Conservation (phyloP, 2,888 invertebrate genomes). For the Hirtodrosophila cameraria region DNA sequence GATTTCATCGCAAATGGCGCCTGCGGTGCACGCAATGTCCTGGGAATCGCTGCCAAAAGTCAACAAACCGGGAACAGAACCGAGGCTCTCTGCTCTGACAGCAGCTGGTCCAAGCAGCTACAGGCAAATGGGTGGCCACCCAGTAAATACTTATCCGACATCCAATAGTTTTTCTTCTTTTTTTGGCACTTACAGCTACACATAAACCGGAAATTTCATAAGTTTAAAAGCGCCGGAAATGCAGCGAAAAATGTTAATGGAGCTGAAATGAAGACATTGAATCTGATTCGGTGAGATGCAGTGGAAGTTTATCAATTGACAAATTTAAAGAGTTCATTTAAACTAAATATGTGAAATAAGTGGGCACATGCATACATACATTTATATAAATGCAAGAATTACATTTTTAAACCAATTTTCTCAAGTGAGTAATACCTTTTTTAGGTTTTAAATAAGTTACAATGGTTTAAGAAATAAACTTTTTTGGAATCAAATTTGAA, state of each 20-base stretch:
- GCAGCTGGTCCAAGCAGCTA: conserved; percentile 19
- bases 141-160: conserved; percentile 11
- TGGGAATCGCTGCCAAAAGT: conserved; percentile 48
- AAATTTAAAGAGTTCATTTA: conserved; percentile 6
- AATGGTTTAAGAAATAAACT: too few relatives aligned
- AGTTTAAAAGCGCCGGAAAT: conserved; percentile 56
- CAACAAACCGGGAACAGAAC: conserved; percentile 38
- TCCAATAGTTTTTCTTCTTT: background rate
- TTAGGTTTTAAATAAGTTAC: too few relatives aligned
- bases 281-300: background rate
- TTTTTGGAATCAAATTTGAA: too few relatives aligned
- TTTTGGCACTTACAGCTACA: conserved; percentile 55
- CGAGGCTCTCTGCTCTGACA: background rate
- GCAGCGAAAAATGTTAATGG: conserved; percentile 45
- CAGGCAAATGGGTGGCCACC: conserved; percentile 18
- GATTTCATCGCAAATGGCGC: conserved; percentile 45
- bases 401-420: too few relatives aligned
- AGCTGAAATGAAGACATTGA: conserved; percentile 23
- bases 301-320: conserved; percentile 35
- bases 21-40: conserved; percentile 47
- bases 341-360: background rate
- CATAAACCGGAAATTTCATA: conserved; percentile 53
- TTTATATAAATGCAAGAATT: too few relatives aligned
- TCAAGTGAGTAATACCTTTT: too few relatives aligned
- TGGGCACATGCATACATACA: too few relatives aligned